Evolutionary conservation across 2,113 vertebrate genomes (phyloP).

Genomic region (Lophius piscatorius): DNA sequence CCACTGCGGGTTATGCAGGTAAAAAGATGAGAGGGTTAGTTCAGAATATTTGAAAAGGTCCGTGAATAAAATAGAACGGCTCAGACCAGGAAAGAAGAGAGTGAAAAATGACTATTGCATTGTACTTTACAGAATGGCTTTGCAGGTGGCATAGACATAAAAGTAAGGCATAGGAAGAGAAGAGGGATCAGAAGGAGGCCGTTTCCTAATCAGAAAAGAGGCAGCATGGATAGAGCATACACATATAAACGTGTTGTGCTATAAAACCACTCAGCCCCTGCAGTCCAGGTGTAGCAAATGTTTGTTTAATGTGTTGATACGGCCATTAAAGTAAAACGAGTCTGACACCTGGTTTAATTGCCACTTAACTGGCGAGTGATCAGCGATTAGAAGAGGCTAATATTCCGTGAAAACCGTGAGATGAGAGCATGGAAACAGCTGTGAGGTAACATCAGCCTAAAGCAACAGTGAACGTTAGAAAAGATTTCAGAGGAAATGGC

Average conservation of each 20-base stretch:
- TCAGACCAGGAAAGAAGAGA: not conserved
- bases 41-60: slow-evolving; percentile 64
- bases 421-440: not conserved
- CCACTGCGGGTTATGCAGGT: slow-evolving; percentile 43
- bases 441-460: not conserved
- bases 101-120: not conserved
- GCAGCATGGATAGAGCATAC: not conserved
- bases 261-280: slow-evolving; percentile 11
- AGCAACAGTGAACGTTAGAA: not conserved
- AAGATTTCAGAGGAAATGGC: not conserved
- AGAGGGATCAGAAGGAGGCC: slow-evolving; percentile 41
- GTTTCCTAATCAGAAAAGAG: slow-evolving; percentile 30
- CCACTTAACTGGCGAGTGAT: slow-evolving; percentile 2
- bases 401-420: slow-evolving; percentile 9
- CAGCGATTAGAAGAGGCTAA: slow-evolving; percentile 5
- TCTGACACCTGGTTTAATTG: slow-evolving; percentile 26
- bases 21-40: slow-evolving; percentile 48
- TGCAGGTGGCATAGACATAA: slow-evolving; percentile 24
- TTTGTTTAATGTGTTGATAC: not conserved
- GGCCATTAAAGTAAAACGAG: not conserved
- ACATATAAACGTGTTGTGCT: slow-evolving; percentile 6
- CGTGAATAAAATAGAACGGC: slow-evolving; percentile 47
- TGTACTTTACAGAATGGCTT: slow-evolving; percentile 38
- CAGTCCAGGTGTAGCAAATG: slow-evolving; percentile 15
- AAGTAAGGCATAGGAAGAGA: slow-evolving; percentile 26